Percentiles rank a stretch among this genome's conserved stretches.
Conservation (phyloP, 2,113 vertebrate species). For the Chionodraco myersi region DNA sequence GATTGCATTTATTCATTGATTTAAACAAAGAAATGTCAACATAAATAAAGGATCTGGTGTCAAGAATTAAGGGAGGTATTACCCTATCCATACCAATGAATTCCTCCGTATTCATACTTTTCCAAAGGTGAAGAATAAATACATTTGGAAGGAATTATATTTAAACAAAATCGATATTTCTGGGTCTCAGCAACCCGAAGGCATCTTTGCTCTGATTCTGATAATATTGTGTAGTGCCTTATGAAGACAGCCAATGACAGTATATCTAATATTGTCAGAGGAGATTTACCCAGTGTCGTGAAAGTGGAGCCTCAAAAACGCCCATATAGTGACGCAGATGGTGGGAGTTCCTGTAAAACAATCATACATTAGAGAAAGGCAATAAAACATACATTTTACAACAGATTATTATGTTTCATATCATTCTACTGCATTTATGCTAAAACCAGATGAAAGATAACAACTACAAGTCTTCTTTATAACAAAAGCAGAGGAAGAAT, state of each 20-base stretch:
- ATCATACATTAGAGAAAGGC: neutral
- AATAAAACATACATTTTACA: neutral
- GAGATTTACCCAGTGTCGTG: conserved; percentile 88
- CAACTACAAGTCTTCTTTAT: neutral
- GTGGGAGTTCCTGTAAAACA: conserved; percentile 92
- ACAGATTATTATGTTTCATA: too few species aligned
- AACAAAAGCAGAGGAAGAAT: too few species aligned
- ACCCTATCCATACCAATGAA: neutral
- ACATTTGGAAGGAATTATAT: neutral
- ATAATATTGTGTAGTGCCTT: neutral
- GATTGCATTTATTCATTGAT: neutral
- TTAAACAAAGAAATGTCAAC: neutral
- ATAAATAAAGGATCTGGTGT: neutral
- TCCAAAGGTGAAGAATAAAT: neutral
- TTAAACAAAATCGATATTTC: neutral
- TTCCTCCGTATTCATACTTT: neutral
- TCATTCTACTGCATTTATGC: too few species aligned
- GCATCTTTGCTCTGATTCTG: neutral
- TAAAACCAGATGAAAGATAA: neutral
- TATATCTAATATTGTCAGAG: neutral
- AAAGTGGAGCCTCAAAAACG: conserved; percentile 93
- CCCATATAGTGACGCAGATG: conserved; percentile 96
- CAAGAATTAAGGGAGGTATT: neutral
- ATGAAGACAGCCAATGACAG: neutral
- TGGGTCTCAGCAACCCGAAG: neutral